Base-by-base conservation (phyloP, 1,140 invertebrate species). In the Eubasilissa regina region DNA sequence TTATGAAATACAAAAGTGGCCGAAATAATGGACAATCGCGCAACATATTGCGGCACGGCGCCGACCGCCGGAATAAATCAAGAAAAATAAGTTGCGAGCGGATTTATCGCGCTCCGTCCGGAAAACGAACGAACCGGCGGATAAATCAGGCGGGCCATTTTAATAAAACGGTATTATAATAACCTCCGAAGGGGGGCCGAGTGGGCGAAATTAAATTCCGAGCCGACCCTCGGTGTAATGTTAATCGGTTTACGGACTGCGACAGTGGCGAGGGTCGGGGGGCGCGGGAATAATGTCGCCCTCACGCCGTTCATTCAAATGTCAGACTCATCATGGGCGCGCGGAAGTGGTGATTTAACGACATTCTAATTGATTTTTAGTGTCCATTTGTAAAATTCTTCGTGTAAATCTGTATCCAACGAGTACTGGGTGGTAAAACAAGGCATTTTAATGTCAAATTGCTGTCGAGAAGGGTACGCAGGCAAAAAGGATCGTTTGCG, bases 111-210 rank as follows among this genome's bases (percentile, higher is more conserved):
- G 35, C 12, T 55, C 70, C 35, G 21, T 44, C 51, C 70, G 19
- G 70, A 25, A 56, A 56, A 43, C 70, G 70, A 56, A 74, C 70
- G 70, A 43, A 74, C 64, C 13, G n/a, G 64, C 53, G 70, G 51
- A 74, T 74, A 74, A 74, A 74, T 74, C 70, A 44, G 51, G 35
- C 7, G 13, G 13, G 53, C 53, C 70, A 44, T 74, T 56, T 74
- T 74, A 74, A 55, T 74, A 74, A 55, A 55, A 74, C 70, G 70
- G 70, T 56, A 43, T 74, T 74, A 56, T 74, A 74, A 74, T 74
- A 56, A 74, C 53, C 51, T 10, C 70, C 19, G n/a, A 55, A 25
- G 8, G 45, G 6, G 45, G 43, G 43, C 35, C 8, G 15, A 56
- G 13, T 35, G 53, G 70, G 53, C 25, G 13, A 74, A 43, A 74